Base-by-base conservation (phyloP, 1,140 invertebrate genomes). In the Lordiphosa stackelbergi region DNA sequence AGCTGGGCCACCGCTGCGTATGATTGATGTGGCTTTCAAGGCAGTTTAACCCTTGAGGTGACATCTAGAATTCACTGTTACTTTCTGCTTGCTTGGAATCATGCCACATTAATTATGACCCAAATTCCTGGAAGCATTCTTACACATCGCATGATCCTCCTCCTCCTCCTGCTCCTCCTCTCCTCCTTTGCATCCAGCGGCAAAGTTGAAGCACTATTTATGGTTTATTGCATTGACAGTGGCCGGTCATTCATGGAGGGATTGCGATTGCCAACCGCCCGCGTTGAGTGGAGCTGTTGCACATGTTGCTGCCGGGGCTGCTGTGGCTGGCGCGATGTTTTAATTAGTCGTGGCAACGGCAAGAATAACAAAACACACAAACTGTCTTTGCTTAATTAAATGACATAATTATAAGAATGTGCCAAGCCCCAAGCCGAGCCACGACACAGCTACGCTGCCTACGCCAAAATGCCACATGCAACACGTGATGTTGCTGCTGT, bases 361-460 rank as follows among this genome's bases (percentile, higher is more conserved):
- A 52, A 40, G 9, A 40, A 52, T 3, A 37, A 41, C 47, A 52
- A 43, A 42, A 48, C 70, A 48, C 70, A 69, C 64, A 54, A 70
- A 75, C 84, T 86, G 84, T 85, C 75, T 78, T 79, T 73, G 84
- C 85, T 81, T 86, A 85, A 86, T 86, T 86, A 86, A 86, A 86
- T 86, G 85, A 86, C 85, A 86, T 86, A 86, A 86, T 86, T 86
- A 86, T 86, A 85, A 86, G 85, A 86, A 86, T 85, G 85, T 75
- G 64, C 60, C 59, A 70, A 57, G 69, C 60, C 66, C 58, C 63
- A 66, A 58, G 55, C 59, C 54, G 36, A 51, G 6, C 48, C 40
- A 43, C 51, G 34, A 69, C 38, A 22, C 52, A 63, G 28, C 34
- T 35, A 35, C 57, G 46, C 75, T 61, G 71, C 75, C 77, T 81